Base-by-base conservation (phyloP, 2,797 vertebrate species). In the Dallia pectoralis region DNA sequence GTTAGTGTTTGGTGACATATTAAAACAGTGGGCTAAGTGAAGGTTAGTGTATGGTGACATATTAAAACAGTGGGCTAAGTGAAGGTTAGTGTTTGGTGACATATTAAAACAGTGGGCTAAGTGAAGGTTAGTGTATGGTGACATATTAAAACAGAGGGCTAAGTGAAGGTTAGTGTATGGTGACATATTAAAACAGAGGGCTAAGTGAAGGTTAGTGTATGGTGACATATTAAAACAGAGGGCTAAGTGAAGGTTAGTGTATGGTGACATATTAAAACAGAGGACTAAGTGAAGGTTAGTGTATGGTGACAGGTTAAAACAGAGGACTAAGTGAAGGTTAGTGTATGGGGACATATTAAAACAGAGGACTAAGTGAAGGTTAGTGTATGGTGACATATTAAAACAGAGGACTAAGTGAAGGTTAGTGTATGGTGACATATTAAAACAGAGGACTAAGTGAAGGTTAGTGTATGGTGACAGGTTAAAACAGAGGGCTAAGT, bases 371-470 rank as follows among this genome's bases (percentile, higher is more conserved):
- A n/a, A n/a, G n/a, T n/a, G n/a, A n/a, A n/a, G n/a, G n/a, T n/a
- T n/a, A 66, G 64, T 44, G 19, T 44, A 25, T 33, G 32, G 64
- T 27, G 65, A 22, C 7, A 67, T 18, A 67, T 67, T 5, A 5
- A 40, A 67, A 76, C 75, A 70, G 67, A 70, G 85, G n/a, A 12
- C 40, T 44, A 44, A 44, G 40, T 12, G 15, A 66, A 66, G 64
- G 64, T 66, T 33, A n/a, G n/a, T n/a, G n/a, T n/a, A n/a, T n/a
- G n/a, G n/a, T n/a, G n/a, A n/a, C n/a, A n/a, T n/a, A n/a, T n/a
- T n/a, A n/a, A n/a, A n/a, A n/a, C n/a, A n/a, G n/a, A n/a, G n/a
- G n/a, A n/a, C n/a, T n/a, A n/a, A n/a, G n/a, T n/a, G n/a, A n/a
- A n/a, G n/a, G n/a, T n/a, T n/a, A 66, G 64, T 44, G 19, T 44